Conservation (phyloP, 2,113 vertebrate genomes). For the Addax nasomaculatus region DNA sequence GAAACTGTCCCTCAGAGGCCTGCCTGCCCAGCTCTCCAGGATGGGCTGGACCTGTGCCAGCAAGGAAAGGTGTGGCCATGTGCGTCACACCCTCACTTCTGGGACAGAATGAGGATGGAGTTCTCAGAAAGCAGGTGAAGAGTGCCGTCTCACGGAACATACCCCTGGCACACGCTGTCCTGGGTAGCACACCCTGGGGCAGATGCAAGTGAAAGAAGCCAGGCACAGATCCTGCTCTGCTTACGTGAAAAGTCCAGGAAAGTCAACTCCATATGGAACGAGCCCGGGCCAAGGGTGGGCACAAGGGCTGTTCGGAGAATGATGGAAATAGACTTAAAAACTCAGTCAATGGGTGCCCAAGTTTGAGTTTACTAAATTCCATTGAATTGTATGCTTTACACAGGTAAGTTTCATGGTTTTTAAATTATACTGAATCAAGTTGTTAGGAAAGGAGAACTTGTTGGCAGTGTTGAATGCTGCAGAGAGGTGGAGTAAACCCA, state of each 20-base stretch:
- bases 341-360: fast-evolving
- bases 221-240: background rate
- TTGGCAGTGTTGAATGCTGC: background rate
- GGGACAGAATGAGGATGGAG: background rate
- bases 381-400: background rate
- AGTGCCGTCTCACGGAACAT: background rate
- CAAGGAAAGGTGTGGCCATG: background rate
- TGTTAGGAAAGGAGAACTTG: background rate
- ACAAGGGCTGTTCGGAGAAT: background rate
- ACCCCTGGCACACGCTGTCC: fast-evolving
- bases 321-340: background rate
- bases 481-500: background rate
- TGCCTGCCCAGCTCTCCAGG: background rate
- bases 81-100: background rate
- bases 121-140: background rate
- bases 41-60: background rate
- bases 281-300: background rate
- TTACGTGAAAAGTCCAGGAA: background rate
- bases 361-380: background rate
- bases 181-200: background rate
- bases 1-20: background rate
- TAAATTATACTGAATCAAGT: background rate
- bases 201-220: fast-evolving
- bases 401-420: background rate
- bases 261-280: background rate